Evolutionary conservation across 2,888 invertebrate genomes (phyloP).

Genomic region (Agrotis segetum): DNA sequence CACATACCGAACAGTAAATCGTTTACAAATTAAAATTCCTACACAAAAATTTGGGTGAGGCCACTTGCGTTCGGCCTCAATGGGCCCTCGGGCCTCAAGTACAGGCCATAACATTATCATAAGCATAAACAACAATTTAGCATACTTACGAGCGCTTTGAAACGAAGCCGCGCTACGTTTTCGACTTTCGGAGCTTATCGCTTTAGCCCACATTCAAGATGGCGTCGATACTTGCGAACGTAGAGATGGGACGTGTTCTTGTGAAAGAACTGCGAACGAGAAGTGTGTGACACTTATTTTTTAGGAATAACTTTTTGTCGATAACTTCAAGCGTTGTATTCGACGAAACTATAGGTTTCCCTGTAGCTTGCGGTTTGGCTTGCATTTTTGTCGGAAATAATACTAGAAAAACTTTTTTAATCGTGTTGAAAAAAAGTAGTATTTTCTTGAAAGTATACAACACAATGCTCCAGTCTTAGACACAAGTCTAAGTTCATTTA

Average conservation of each 20-base stretch:
- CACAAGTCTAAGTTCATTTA: constrained; percentile 22
- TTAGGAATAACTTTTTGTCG: not conserved
- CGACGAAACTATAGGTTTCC: too few relatives aligned
- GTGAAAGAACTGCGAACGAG: constrained; percentile 39
- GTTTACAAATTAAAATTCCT: constrained; percentile 48
- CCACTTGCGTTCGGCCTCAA: constrained; percentile 48
- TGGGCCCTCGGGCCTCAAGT: constrained; percentile 43
- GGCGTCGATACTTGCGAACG: constrained; percentile 52
- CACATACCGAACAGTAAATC: constrained; percentile 30
- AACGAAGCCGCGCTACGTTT: constrained; percentile 64
- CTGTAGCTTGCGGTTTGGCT: too few relatives aligned
- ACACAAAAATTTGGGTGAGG: constrained; percentile 40
- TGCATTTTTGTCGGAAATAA: too few relatives aligned
- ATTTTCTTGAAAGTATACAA: not conserved
- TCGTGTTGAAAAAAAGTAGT: too few relatives aligned
- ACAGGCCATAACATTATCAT: constrained; percentile 63
- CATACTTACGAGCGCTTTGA: constrained; percentile 60
- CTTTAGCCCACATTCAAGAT: constrained; percentile 62
- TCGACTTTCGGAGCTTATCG: constrained; percentile 69
- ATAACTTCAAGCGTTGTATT: not conserved
- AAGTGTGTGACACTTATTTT: constrained; percentile 32
- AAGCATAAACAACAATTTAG: constrained; percentile 67
- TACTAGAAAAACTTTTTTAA: too few relatives aligned
- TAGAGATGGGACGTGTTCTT: constrained; percentile 55
- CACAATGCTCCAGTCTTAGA: not conserved